Evolutionary conservation across 2,797 vertebrate species (phyloP).

Genomic region (Anabacerthia variegaticeps): DNA sequence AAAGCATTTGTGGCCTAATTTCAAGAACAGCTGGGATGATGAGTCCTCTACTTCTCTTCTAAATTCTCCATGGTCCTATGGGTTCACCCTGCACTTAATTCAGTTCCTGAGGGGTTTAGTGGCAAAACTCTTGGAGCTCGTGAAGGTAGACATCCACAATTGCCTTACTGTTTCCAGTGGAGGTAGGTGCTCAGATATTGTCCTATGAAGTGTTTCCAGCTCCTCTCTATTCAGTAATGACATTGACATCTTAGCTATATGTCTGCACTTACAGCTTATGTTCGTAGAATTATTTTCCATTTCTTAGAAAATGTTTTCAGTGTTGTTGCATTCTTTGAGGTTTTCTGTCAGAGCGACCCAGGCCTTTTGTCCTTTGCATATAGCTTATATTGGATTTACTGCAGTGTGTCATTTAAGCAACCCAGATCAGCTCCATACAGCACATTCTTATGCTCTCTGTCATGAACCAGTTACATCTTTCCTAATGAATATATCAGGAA

Average conservation of each 20-base stretch:
- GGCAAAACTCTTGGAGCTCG: background rate
- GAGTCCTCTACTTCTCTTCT: background rate
- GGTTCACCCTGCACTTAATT: background rate
- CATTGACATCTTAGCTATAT: background rate
- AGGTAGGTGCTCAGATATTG: background rate
- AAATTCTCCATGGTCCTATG: background rate
- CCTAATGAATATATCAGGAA: background rate
- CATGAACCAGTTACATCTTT: background rate
- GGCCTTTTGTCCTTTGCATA: background rate
- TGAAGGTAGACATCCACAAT: background rate
- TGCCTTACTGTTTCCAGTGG: background rate
- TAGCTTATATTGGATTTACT: background rate
- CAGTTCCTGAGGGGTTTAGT: background rate
- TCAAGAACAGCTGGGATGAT: background rate
- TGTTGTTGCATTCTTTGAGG: background rate
- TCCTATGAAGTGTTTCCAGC: background rate
- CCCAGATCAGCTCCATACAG: background rate
- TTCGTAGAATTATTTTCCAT: background rate
- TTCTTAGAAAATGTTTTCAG: background rate
- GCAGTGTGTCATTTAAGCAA: background rate
- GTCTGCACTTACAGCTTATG: background rate
- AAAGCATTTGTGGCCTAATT: slow-evolving; percentile 3
- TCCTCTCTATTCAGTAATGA: background rate
- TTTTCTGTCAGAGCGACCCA: background rate
- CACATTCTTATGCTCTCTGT: background rate